Evolutionary conservation across 1,140 invertebrate genomes (phyloP), one percentile per base, ranked within the genome.

Genomic region (Anastrepha ludens): DNA sequence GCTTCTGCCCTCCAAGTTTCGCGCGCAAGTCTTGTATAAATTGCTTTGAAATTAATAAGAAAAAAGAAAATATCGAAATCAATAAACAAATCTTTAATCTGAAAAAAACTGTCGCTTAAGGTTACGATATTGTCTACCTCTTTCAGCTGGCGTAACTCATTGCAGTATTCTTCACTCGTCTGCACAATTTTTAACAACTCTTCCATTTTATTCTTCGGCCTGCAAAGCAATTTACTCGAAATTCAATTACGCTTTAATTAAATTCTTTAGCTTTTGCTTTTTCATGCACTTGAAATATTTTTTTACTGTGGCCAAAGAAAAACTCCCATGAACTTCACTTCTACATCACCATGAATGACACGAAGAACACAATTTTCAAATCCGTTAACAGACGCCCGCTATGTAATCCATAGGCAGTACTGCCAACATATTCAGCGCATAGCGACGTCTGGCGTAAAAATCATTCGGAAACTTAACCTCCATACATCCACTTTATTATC

Each of bases 21-120:
- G 87, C 88, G n/a, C 90, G 87, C 85, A 92, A 29, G 20, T 92
- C 91, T 39, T 87, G 78, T 3, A 91, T 88, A 47, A 90, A 90
- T 41, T 88, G 44, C 91, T 92, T 39, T 20, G 4, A 20, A 87
- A 50, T 74, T 74, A 20, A 15, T 5, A 44, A 60, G 15, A 74
- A 74, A 59, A 44, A 3, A 50, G 29, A 29, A 29, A 29, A 29
- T 1, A 29, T 29, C 29, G 29, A 29, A 55, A 55, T 11, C 11
- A 55, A 11, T 55, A 55, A 8, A 55, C 50, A 55, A 8, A 55
- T 8, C 11, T 55, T 55, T 55, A 55, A 55, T 8, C 2, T 55
- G 50, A 8, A 29, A 29, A 55, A 55, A 8, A 11, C 62, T 20
- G 17, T 13, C 17, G n/a, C 7, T 60, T 29, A 29, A 29, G 29